Evolutionary conservation across 2,797 vertebrate species (phyloP), one percentile per base, ranked within the genome.

Genomic region (Neosilurus hyrtlii): DNA sequence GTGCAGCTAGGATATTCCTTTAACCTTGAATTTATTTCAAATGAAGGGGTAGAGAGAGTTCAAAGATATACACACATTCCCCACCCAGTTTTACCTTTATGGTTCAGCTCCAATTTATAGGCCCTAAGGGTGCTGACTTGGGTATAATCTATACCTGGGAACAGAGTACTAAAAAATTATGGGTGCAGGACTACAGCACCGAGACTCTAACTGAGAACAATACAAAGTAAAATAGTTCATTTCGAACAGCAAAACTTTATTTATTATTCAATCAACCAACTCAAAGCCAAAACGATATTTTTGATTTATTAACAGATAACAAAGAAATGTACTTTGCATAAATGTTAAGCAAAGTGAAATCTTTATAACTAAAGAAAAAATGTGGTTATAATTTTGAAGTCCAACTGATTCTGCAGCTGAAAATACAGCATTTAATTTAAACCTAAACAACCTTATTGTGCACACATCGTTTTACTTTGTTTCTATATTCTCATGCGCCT

Each of bases 61-160:
- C 56, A 71, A 81, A 72, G 22, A 61, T 8, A 43, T 52, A 68
- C 35, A 61, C 49, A 51, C 35, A 20, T 43, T 35, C 20, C 57
- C 20, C 20, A 76, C 56, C 54, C 56, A 76, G 35, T 43, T 61
- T 43, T 76, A 22, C 15, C 78, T 89, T 91, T 90, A 89, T 90
- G 88, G 89, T 91, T 88, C 90, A 91, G 86, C 87, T 91, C 89
- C 86, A 89, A 89, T 89, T 86, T 66, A 83, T 84, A 75, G 88
- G 88, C 88, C 89, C 87, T 79, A 73, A 56, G 84, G 89, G 89
- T 90, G 90, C 87, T 90, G 90, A 92, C 89, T 90, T 85, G 86
- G 88, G 86, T 86, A 62, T 75, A 83, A 87, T 66, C 84, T 86
- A 89, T 85, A 82, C 80, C 86, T 79, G 85, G 83, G 82, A 88